Evolutionary conservation across 1,140 invertebrate genomes (phyloP).

Genomic region (Dreissena rostriformis): DNA sequence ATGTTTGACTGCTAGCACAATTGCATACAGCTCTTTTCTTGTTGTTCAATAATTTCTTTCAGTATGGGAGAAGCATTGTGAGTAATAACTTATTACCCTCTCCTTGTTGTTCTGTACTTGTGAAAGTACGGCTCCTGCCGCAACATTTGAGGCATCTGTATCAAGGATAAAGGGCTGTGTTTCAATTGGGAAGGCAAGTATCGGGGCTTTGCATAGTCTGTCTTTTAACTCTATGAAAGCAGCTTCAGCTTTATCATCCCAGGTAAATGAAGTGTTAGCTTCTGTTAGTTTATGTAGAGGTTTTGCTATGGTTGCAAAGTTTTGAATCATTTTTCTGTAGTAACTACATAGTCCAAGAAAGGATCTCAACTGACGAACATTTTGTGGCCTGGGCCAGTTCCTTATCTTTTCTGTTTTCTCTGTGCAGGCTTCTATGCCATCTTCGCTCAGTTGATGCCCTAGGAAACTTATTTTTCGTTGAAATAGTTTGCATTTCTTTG

Average conservation of each 20-base stretch:
- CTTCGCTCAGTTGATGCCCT: constrained; percentile 4
- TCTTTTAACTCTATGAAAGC: constrained; percentile 1
- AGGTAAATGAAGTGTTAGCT: neutral
- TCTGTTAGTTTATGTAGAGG: constrained; percentile 26
- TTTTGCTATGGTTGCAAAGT: constrained; percentile 33
- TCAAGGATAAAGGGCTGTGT: constrained; percentile 3
- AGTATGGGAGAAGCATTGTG: constrained; percentile 3
- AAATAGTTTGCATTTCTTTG: constrained; percentile 55
- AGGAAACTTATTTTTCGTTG: neutral
- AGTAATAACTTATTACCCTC: constrained; percentile 18
- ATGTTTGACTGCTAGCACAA: constrained; percentile 3
- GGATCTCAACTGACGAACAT: constrained; percentile 4
- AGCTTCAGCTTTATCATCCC: neutral
- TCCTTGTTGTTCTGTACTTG: neutral
- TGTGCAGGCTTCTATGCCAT: neutral
- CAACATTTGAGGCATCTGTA: neutral
- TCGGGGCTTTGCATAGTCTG: neutral
- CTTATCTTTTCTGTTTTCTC: neutral
- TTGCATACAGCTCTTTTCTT: constrained; percentile 11
- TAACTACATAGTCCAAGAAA: constrained; percentile 25
- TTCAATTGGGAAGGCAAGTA: constrained; percentile 12
- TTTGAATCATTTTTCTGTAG: constrained; percentile 17
- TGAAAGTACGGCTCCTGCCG: neutral
- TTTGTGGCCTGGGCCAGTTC: constrained; percentile 1
- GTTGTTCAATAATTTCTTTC: constrained; percentile 9